Base-by-base conservation (phyloP, 2,888 invertebrate genomes). In the Beris chalybata region DNA sequence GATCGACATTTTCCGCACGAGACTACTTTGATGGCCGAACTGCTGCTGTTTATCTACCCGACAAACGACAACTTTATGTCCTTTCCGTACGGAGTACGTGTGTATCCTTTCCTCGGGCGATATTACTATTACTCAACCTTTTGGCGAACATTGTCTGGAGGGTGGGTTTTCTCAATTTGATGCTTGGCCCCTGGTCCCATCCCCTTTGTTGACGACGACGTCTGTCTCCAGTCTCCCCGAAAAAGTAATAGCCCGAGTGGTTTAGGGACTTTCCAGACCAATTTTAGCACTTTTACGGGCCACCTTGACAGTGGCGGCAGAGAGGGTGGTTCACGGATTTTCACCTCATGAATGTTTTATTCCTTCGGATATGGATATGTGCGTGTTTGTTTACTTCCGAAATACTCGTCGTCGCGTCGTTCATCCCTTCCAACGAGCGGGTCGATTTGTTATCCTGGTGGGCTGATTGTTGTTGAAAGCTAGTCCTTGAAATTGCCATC, bases 281-380 rank as follows among this genome's bases (percentile, higher is more conserved):
- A 29, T 45, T 47, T 58, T 22, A 29, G 56, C 43, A 56, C 44
- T 15, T 15, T 12, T 31, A 55, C 31, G 15, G 15, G 45, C 58
- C 22, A n/a, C n/a, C 58, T 45, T 45, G 30, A 45, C 56, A 43
- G 4, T 13, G 13, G 6, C 3, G 15, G 22, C 2, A 22, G 22
- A 38, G 3, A 9, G 38, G 38, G 38, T 45, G 29, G 7, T 30
- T 29, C 45, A 44, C 44, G 45, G 58, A 22, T 13, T 29, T 61
- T 50, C 38, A 15, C 30, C 11, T 64, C 64, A 54, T 64, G 64
- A 64, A 64, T 64, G 44, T 54, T 64, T 64, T 29, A 64, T 64
- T 29, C 30, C 15, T 30, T 47, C 32, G 48, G 30, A 59, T n/a
- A 52, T 29, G 52, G 29, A 48, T 63, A 53, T 53, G 50, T 54